phyloP scores from a whole-genome alignment of 2,113 vertebrate species.

The Rhinolophus ferrumequinum region DNA sequence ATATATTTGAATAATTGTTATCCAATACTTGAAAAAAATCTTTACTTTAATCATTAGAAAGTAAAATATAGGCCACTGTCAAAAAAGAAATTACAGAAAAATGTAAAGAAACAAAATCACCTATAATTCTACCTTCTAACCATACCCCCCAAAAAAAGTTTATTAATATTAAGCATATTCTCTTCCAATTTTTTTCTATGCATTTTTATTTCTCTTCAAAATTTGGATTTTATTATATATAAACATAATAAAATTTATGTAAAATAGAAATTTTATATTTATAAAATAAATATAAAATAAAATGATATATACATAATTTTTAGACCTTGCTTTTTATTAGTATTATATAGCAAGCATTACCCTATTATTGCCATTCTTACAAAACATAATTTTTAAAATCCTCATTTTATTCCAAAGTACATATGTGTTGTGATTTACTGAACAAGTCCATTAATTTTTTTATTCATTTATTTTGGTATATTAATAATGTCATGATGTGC shows the following conservation, averaged over 20 bases:
- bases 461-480: not conserved
- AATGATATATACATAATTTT: not conserved
- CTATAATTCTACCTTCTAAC: not conserved
- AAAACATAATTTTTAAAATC: not conserved
- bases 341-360: not conserved
- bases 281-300: not conserved
- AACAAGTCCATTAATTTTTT: not conserved
- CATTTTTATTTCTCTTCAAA: not conserved
- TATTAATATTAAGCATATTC: not conserved
- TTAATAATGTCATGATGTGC: not conserved
- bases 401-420: not conserved
- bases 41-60: slow-evolving; percentile 36
- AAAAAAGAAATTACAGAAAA: not conserved
- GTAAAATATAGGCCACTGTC: not conserved
- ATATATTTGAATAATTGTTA: not conserved
- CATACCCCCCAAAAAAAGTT: not conserved
- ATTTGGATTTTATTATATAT: not conserved
- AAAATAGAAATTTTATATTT: not conserved
- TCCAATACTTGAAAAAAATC: not conserved
- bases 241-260: not conserved
- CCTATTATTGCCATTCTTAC: not conserved
- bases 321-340: not conserved
- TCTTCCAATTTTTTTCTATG: not conserved
- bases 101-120: not conserved
- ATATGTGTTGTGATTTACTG: not conserved